A percentile compares a stretch with the other conserved stretches of the same genome.
These are phyloP conservation scores for Zaprionus bogoriensis DNA, from an alignment of 2,888 invertebrate species.

Conservation along the genomic window DNA sequence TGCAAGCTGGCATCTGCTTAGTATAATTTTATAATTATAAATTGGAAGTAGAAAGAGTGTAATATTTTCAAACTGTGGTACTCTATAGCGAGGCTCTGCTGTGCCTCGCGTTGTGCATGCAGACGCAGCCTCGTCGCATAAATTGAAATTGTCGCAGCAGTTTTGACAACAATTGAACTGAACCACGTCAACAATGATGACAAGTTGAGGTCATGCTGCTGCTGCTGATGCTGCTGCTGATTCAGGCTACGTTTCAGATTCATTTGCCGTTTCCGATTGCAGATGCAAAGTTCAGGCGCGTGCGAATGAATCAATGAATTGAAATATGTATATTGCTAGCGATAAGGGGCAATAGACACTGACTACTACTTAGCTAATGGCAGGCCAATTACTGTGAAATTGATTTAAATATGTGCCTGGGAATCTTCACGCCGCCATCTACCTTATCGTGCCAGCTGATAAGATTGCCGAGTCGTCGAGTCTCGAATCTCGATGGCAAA, in stretches of 20 bases:
- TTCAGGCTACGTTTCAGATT: background rate
- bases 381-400: conserved; percentile 22
- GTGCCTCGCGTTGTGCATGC: background rate
- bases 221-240: background rate
- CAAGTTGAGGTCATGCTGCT: background rate
- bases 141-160: conserved; percentile 12
- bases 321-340: background rate
- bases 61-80: background rate
- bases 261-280: background rate
- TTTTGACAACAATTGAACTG: conserved; percentile 5
- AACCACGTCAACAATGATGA: background rate
- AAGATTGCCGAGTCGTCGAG: conserved; percentile 4
- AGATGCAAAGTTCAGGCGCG: background rate
- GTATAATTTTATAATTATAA: no score
- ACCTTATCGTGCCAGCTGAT: conserved; percentile 5
- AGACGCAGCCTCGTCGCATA: conserved; percentile 5
- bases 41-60: no score
- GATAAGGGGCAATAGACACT: conserved; percentile 4
- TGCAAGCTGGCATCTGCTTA: no score
- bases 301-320: conserved; percentile 2
- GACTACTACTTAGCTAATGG: conserved; percentile 13
- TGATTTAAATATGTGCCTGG: conserved; percentile 12
- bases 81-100: background rate
- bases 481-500: conserved; percentile 1
- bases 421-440: no score